Base-by-base conservation (phyloP, 2,113 vertebrate genomes). In the Pelecanus crispus region DNA sequence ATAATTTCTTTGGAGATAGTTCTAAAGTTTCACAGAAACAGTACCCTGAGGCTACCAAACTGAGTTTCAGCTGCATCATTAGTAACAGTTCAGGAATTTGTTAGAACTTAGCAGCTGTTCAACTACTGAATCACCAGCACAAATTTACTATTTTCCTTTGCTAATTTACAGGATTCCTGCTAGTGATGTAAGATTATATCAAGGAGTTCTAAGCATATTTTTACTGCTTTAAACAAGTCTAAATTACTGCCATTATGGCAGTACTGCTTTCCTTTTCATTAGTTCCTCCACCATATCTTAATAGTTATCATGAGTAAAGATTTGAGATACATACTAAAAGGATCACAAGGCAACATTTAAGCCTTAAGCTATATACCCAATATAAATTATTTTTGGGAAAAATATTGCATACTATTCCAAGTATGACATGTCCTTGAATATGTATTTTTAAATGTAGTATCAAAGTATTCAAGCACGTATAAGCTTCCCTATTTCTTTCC, bases 71-170 rank as follows among this genome's bases (percentile, higher is more conserved):
- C 93, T 91, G 91, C 73, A 96, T 91, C 78, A 92, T 97, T 97
- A 97, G 86, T 88, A 97, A 97, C 91, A 91, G 82, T 91, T 96
- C 86, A 97, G 92, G 93, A 96, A 97, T 96, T 88, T 89, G 83
- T 95, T 49, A 94, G 93, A 97, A 95, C 90, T 86, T 47, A 91
- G 81, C 97, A 97, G 95, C 96, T 97, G 96, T 91, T 97, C 83
- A 94, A 81, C 95, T 81, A 74, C 55, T 94, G 96, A 96, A 95
- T 79, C 88, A 94, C 80, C 95, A 95, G 91, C 63, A 91, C 88
- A 81, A 92, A 95, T 91, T 79, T 81, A 96, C 77, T 72, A 26
- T 86, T 96, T 93, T 91, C 68, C 74, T 93, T 53, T 56, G 52
- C 82, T 94, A 90, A 94, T 92, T 92, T 95, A 86, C 86, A 94